Evolutionary conservation across 2,113 vertebrate species (phyloP).

Genomic region (Gnathonemus longibarbis): DNA sequence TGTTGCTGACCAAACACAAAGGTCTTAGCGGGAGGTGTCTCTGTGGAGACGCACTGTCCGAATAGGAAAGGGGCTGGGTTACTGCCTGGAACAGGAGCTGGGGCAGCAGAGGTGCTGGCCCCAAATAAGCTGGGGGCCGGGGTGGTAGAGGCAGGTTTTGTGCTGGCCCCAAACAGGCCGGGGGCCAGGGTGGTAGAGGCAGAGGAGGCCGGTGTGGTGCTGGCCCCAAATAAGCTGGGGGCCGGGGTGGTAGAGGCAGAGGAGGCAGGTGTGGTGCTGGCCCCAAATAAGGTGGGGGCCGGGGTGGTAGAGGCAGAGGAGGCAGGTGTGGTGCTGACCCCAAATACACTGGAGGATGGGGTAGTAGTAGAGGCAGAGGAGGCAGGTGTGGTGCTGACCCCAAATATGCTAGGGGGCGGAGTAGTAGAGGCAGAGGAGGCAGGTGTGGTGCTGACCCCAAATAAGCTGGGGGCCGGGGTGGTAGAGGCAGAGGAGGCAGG

Average conservation of each 20-base stretch:
- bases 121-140: conserved; percentile 63
- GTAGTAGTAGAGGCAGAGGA: conserved; percentile 42
- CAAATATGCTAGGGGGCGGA: conserved; percentile 61
- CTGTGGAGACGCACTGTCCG: conserved; percentile 68
- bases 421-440: conserved; percentile 45
- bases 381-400: conserved; percentile 46
- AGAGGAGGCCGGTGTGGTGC: conserved; percentile 43
- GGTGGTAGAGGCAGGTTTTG: conserved; percentile 50
- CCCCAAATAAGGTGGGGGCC: conserved; percentile 64
- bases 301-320: conserved; percentile 46
- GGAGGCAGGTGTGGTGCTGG: conserved; percentile 34
- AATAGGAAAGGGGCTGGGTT: conserved; percentile 64
- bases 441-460: conserved; percentile 57
- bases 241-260: conserved; percentile 45
- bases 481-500: conserved; percentile 46
- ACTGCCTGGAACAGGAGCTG: conserved; percentile 41
- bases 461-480: conserved; percentile 54
- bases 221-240: conserved; percentile 64
- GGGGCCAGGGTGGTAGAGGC: conserved; percentile 46
- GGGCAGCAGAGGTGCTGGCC: conserved; percentile 32
- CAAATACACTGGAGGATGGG: conserved; percentile 62
- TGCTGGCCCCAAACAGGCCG: conserved; percentile 62
- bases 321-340: conserved; percentile 47
- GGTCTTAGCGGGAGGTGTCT: conserved; percentile 59
- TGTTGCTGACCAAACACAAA: conserved; percentile 78